Base-by-base conservation (phyloP, 2,888 invertebrate genomes). In the Polyommatus iphigenia region DNA sequence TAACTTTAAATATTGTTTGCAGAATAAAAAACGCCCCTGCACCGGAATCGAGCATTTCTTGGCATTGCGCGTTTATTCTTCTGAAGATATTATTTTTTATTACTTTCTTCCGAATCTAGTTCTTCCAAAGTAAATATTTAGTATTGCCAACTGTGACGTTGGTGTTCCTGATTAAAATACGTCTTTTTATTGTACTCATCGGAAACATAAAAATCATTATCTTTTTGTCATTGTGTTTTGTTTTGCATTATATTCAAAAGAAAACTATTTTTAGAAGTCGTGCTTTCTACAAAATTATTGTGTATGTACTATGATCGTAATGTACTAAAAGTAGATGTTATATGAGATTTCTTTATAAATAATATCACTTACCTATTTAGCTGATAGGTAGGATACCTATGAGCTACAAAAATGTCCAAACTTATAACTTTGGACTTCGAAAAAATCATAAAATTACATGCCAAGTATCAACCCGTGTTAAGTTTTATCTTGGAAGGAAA, bases 401-500 rank as follows among this genome's bases (percentile, higher is more conserved):
- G 36, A 57, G 6, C 8, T 24, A 62, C 13, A 62, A 62, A 62
- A 62, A 3, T 24, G 13, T 8, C 20, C 13, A 13, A 8, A 62
- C 24, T 0, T 62, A 62, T 3, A 24, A 24, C 3, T 24, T 62
- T 62, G 13, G 2, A 15, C 10, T 13, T 62, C 13, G n/a, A 8
- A 54, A 18, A 59, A 59, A 8, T n/a, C n/a, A 2, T 2, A n/a
- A 6, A 59, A 59, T 59, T 20, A 13, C 62, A 3, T 24, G 24
- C 62, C 20, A 24, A 3, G 3, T 20, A n/a, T 24, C 62, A 10
- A 62, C 32, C 18, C n/a, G 72, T 72, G 72, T 46, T 72, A 62
- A 46, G 41, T 72, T 72, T 72, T 73, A 73, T 73, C 15, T 46
- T 29, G 79, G 62, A 20, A 76, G 82, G 82, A 84, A 86, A 85